Evolutionary conservation across 2,113 vertebrate species (phyloP), one percentile per base, ranked within the genome.

Genomic region (Empidonax traillii): DNA sequence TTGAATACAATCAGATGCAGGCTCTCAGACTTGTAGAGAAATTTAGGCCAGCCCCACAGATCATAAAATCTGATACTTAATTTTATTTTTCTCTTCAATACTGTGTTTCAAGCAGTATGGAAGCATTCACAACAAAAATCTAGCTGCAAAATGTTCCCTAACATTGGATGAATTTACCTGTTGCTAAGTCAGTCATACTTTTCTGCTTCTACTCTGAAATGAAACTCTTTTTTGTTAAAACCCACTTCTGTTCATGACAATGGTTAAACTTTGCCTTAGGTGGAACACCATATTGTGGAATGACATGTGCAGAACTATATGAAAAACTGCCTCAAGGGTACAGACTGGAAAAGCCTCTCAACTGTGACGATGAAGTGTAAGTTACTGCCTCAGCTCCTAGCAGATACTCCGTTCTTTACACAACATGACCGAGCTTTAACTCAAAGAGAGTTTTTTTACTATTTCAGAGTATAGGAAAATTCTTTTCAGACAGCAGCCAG

Each of bases 281-380:
- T 78, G 99, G 98, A 47, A 99, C 99, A 14, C 99, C 99, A 1
- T 99, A 99, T 76, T 99, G 99, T 46, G 99, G 99, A 35, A 98
- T 99, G 98, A 99, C 98, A 1, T 99, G 98, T 41, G 98, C 99
- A 22, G 98, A 99, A 67, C 98, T 99, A 46, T 99, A 99, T 0
- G 99, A 99, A 96, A 99, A 99, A 94, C 96, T 99, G 35, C 99
- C 98, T 37, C 98, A 98, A 96, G 98, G 98, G 46, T 99, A 99
- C 97, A 97, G 98, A 81, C 97, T 99, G 94, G 99, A 99, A 95
- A 99, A 99, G 76, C 98, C 98, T 20, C 98, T 99, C 28, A 99
- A 99, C 96, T 99, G 99, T 90, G 99, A 99, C 2, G 98, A 99
- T 8, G 99, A 99, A 94, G 98, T 99, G 99, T 99, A 98, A 98